Evolutionary conservation across 2,113 vertebrate species (phyloP), one percentile per base, ranked within the genome.

Genomic region (Psettodes erumei): DNA sequence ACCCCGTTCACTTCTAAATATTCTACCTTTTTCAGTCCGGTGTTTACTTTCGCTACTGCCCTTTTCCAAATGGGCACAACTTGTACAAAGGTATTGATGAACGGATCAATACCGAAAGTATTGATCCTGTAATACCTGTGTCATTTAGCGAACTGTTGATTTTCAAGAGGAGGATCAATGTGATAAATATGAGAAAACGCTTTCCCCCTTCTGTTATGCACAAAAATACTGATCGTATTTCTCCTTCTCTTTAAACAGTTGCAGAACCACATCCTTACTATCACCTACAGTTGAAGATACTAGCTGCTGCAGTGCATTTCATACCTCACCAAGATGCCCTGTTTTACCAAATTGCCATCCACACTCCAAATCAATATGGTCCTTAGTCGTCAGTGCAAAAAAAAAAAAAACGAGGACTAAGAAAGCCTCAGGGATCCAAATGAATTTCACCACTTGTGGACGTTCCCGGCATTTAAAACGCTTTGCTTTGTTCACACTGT

Each of bases 51-150:
- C 40, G 8, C 50, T 74, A 3, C 42, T 5, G 13, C 37, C 50
- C 48, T 58, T 72, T n/a, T 51, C 0, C 1, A 62, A 45, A 50
- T 28, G 33, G 32, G 9, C 55, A 27, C 37, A 27, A 35, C n/a
- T 35, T 48, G 32, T 42, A 48, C 32, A 60, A 32, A 75, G 51
- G 50, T 25, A n/a, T 48, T 53, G 75, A 65, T 60, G n/a, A 71
- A 55, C 25, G 51, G 56, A 76, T 80, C 42, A 68, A 59, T 80
- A 68, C 19, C 68, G 51, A 71, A 75, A 75, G 15, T 71, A 75
- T 25, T 67, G 74, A 71, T 71, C 51, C 8, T 40, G 55, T 70
- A 60, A 71, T 38, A 63, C 60, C 54, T 28, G 30, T 65, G 54
- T 25, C 54, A 75, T 66, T 71, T 71, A 35, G 58, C 10, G 55